A percentile compares a stretch with the other conserved stretches of the same genome.
These are phyloP conservation scores for Yasuhikotakia modesta DNA, from an alignment of 2,797 vertebrate genomes.

Conservation along the genomic window DNA sequence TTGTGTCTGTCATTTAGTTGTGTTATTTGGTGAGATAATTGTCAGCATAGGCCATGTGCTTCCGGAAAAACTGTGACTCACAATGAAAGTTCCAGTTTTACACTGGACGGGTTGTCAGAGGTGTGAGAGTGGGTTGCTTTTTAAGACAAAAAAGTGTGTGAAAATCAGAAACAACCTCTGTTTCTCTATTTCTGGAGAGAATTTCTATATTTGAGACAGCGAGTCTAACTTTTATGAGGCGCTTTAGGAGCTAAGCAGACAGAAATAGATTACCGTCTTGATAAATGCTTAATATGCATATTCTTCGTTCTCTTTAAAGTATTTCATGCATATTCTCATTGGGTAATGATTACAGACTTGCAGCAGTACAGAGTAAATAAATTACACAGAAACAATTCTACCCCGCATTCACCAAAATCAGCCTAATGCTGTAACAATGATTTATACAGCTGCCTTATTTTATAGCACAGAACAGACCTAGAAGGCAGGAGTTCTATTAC, in stretches of 20 bases:
- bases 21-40: slow-evolving; percentile 62
- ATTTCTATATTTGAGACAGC: slow-evolving; percentile 50
- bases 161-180: slow-evolving; percentile 53
- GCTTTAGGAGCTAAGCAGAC: background rate
- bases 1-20: slow-evolving; percentile 58
- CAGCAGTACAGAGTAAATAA: slow-evolving; percentile 2
- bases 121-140: slow-evolving; percentile 52
- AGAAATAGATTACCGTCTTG: background rate
- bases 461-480: slow-evolving; percentile 65
- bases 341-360: slow-evolving; percentile 2
- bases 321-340: background rate
- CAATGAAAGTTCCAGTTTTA: slow-evolving; percentile 58
- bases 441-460: slow-evolving; percentile 71
- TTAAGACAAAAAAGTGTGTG: slow-evolving; percentile 58
- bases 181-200: slow-evolving; percentile 59
- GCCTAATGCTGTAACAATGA: slow-evolving; percentile 55
- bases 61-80: slow-evolving; percentile 55
- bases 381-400: background rate
- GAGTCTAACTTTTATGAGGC: background rate
- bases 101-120: slow-evolving; percentile 56
- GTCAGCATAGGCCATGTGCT: slow-evolving; percentile 64
- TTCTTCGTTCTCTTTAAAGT: background rate
- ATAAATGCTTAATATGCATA: background rate
- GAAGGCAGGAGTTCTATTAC: slow-evolving; percentile 60
- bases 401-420: slow-evolving; percentile 20